These are phyloP conservation scores for Oophaga sylvatica DNA, from an alignment of 2,797 vertebrate species.

Conservation along the genomic window DNA sequence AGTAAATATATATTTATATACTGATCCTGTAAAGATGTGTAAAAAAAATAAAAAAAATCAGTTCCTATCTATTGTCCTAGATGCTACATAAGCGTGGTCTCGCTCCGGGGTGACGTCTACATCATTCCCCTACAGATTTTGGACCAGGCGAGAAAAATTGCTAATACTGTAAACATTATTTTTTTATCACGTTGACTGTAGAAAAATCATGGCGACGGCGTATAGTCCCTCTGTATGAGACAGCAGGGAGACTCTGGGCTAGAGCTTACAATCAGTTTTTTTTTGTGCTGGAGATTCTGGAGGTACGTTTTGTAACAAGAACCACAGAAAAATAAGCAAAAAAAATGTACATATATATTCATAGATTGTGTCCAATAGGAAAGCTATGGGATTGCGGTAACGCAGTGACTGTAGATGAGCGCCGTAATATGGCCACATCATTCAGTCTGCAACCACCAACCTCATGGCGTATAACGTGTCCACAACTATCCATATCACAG, in stretches of 20 bases:
- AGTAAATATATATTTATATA: slow-evolving; percentile 35
- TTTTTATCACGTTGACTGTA: background rate
- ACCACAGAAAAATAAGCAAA: background rate
- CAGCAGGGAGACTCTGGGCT: background rate
- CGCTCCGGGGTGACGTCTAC: background rate
- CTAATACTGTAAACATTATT: slow-evolving; percentile 23
- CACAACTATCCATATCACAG: background rate
- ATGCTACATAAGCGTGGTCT: background rate
- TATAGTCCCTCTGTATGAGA: background rate
- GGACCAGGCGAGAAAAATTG: background rate
- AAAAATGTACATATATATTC: background rate
- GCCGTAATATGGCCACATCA: background rate
- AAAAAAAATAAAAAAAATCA: slow-evolving; percentile 34
- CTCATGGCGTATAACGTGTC: background rate
- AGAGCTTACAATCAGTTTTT: background rate
- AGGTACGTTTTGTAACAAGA: background rate
- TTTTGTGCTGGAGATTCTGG: background rate
- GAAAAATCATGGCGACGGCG: background rate
- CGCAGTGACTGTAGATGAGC: background rate
- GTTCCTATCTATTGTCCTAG: background rate
- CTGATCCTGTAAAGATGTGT: background rate
- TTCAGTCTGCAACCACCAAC: background rate
- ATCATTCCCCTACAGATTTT: background rate
- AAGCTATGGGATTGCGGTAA: background rate
- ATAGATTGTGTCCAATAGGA: background rate